Conservation (phyloP, 2,888 invertebrate genomes). For the Lasioglossum malachurum region DNA sequence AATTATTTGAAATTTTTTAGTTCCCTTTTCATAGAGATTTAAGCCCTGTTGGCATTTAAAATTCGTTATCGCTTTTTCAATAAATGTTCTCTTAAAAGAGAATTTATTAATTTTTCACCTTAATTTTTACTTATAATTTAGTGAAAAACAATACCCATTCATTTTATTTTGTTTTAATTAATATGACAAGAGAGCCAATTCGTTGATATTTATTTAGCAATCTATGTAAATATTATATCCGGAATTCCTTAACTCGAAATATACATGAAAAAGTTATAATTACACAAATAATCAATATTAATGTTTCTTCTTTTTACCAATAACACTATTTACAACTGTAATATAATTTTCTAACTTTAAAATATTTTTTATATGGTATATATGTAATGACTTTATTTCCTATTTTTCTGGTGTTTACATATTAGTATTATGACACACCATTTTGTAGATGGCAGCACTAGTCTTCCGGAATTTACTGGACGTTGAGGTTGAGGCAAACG, state of each 20-base stretch:
- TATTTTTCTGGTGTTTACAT: background rate
- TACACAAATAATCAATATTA: background rate
- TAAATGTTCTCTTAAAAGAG: background rate
- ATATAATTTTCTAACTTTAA: background rate
- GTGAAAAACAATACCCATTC: background rate
- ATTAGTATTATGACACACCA: background rate
- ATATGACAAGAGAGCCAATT: background rate
- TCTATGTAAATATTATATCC: constrained; percentile 2
- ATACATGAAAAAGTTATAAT: background rate
- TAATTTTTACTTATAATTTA: background rate
- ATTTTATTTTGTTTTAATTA: background rate
- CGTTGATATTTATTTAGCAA: background rate
- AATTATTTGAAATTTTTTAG: background rate
- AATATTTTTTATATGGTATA: constrained; percentile 1
- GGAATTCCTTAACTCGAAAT: background rate
- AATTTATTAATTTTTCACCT: background rate
- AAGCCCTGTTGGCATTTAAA: background rate
- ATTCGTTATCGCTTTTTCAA: background rate
- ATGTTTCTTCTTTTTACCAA: background rate
- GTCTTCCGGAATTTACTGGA: constrained; percentile 45
- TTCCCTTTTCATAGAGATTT: background rate
- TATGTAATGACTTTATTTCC: background rate
- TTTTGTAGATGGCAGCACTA: constrained; percentile 37
- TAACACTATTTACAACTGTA: background rate
- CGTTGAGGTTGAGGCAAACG: background rate